phyloP scores from a whole-genome alignment of 2,797 vertebrate genomes.

The Megalops cyprinoides region DNA sequence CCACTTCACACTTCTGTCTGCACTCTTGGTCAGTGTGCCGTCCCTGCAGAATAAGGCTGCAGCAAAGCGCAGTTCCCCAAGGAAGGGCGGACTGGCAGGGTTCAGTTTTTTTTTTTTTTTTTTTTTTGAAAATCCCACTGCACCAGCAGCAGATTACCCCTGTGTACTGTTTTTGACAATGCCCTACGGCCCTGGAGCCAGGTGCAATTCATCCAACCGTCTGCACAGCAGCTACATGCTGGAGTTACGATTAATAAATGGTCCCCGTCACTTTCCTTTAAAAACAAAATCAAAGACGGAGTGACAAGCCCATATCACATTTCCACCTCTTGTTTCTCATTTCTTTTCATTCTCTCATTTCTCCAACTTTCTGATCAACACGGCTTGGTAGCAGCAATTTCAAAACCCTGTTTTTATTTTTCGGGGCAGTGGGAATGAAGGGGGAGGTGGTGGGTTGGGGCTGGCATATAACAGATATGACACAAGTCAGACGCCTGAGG shows the following conservation, averaged over 20 bases:
- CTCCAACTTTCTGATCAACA: neutral
- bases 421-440: neutral
- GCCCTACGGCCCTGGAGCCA: constrained; percentile 26
- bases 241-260: constrained; percentile 28
- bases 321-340: too few relatives aligned
- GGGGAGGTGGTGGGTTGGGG: neutral
- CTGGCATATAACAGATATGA: constrained; percentile 44
- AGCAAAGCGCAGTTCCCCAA: neutral
- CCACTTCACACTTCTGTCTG: neutral
- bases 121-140: constrained; percentile 14
- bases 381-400: neutral
- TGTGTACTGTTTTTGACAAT: constrained; percentile 12
- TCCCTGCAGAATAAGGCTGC: neutral
- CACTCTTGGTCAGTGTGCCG: neutral
- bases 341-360: constrained; percentile 7
- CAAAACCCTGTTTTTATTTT: neutral
- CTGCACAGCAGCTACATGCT: constrained; percentile 23
- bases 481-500: constrained; percentile 38
- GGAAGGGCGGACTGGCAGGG: neutral
- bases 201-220: constrained; percentile 32
- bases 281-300: constrained; percentile 13
- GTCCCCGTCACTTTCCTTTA: constrained; percentile 11
- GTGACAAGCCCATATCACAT: too few relatives aligned
- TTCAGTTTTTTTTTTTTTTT: constrained; percentile 3
- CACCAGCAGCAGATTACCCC: constrained; percentile 25